Percentiles rank a stretch among this genome's conserved stretches.
Conservation (phyloP, 2,113 vertebrate genomes). For the Noctilio leporinus region DNA sequence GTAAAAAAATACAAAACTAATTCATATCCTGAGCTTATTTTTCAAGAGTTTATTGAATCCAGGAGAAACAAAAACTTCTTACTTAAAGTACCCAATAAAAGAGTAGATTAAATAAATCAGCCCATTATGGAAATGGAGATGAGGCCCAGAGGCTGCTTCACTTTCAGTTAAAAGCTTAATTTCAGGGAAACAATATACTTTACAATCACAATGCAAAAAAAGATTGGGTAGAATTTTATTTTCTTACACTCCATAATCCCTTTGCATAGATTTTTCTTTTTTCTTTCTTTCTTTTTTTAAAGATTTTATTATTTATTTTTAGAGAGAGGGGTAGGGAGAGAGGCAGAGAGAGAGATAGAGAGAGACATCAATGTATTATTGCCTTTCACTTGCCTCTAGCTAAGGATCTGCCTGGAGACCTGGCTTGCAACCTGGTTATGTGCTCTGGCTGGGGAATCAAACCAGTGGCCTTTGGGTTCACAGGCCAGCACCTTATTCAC, state of each 20-base stretch:
- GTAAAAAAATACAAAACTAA: background rate
- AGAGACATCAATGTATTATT: too few species aligned
- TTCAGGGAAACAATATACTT: slow-evolving; percentile 23
- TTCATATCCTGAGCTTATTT: slow-evolving; percentile 42
- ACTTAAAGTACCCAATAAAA: slow-evolving; percentile 59
- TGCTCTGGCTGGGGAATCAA: too few species aligned
- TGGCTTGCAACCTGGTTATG: too few species aligned
- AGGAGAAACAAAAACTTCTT: slow-evolving; percentile 52
- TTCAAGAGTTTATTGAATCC: slow-evolving; percentile 37
- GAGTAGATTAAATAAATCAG: slow-evolving; percentile 51
- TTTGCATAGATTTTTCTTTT: background rate
- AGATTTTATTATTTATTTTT: too few species aligned
- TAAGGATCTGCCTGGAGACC: too few species aligned
- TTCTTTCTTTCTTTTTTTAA: too few species aligned
- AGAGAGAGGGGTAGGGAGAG: too few species aligned
- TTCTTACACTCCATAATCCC: background rate
- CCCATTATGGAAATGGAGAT: slow-evolving; percentile 57
- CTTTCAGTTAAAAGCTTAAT: slow-evolving; percentile 60
- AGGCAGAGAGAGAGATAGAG: too few species aligned
- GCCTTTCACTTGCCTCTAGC: too few species aligned
- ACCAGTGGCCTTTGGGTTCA: too few species aligned
- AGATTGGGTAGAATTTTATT: background rate
- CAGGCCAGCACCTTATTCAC: too few species aligned
- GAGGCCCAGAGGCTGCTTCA: slow-evolving; percentile 32
- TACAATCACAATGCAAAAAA: slow-evolving; percentile 39